Conservation (phyloP, 2,797 vertebrate genomes). For the Melanogrammus aeglefinus region DNA sequence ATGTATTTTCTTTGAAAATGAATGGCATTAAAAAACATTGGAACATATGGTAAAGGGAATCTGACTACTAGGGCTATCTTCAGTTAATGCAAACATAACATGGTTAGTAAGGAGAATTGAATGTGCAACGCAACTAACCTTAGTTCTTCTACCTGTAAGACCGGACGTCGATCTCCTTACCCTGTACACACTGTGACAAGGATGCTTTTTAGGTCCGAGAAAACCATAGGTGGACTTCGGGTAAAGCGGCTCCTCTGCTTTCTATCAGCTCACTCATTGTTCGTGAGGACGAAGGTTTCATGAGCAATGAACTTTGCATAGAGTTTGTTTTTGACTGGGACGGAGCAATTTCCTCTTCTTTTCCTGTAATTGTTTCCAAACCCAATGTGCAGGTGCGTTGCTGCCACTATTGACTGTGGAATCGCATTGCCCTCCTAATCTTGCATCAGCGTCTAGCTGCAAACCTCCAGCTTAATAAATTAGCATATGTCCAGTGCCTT, state of each 20-base stretch:
- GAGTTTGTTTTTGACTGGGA: neutral
- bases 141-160: slow-evolving; percentile 80
- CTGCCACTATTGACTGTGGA: slow-evolving; percentile 9
- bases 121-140: neutral
- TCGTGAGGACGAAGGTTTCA: too few relatives aligned
- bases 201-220: slow-evolving; percentile 79
- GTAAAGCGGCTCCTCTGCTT: neutral
- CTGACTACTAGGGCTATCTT: neutral
- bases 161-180: slow-evolving; percentile 86
- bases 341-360: slow-evolving; percentile 3
- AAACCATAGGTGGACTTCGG: neutral
- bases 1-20: neutral
- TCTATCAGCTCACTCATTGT: neutral
- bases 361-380: too few relatives aligned
- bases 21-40: neutral
- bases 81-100: too few relatives aligned
- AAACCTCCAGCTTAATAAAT: too few relatives aligned
- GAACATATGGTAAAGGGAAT: neutral
- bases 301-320: neutral
- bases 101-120: neutral
- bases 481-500: too few relatives aligned
- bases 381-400: neutral
- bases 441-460: neutral
- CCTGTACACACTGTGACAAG: slow-evolving; percentile 86
- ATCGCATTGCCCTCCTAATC: neutral